A percentile compares a stretch with the other conserved stretches of the same genome.
Conservation (phyloP, 2,113 vertebrate genomes). For the Gnathonemus longibarbis region DNA sequence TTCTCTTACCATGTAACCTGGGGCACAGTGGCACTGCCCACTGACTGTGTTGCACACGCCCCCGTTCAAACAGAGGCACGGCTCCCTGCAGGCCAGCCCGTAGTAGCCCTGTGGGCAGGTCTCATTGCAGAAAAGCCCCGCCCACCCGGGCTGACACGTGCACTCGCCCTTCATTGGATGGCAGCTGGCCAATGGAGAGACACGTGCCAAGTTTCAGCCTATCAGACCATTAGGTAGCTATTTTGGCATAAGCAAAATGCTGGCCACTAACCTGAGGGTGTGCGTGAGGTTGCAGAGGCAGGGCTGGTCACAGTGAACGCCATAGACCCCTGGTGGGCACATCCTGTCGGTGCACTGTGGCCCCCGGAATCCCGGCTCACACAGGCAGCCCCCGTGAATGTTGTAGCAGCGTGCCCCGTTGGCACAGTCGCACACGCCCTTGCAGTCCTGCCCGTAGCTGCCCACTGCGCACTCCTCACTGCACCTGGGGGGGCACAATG, state of each 20-base stretch:
- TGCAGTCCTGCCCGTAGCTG: slow-evolving; percentile 71
- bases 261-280: slow-evolving; percentile 49
- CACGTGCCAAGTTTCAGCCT: neutral
- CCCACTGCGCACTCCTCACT: slow-evolving; percentile 74
- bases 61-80: slow-evolving; percentile 81
- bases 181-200: slow-evolving; percentile 60
- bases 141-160: slow-evolving; percentile 77
- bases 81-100: slow-evolving; percentile 72
- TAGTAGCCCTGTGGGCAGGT: slow-evolving; percentile 74
- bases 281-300: slow-evolving; percentile 76
- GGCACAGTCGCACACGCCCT: slow-evolving; percentile 72
- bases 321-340: slow-evolving; percentile 66
- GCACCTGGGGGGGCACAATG: slow-evolving; percentile 59
- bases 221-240: neutral
- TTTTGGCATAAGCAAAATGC: neutral
- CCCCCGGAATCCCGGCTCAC: slow-evolving; percentile 78
- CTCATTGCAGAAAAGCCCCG: slow-evolving; percentile 81
- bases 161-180: slow-evolving; percentile 88
- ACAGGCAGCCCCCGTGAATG: slow-evolving; percentile 78
- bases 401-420: slow-evolving; percentile 81
- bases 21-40: slow-evolving; percentile 70
- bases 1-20: slow-evolving; percentile 72
- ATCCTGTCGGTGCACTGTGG: slow-evolving; percentile 68
- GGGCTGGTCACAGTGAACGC: slow-evolving; percentile 64
- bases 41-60: slow-evolving; percentile 71